Evolutionary conservation across 2,113 vertebrate species (phyloP).

Genomic region (Macrotus californicus): DNA sequence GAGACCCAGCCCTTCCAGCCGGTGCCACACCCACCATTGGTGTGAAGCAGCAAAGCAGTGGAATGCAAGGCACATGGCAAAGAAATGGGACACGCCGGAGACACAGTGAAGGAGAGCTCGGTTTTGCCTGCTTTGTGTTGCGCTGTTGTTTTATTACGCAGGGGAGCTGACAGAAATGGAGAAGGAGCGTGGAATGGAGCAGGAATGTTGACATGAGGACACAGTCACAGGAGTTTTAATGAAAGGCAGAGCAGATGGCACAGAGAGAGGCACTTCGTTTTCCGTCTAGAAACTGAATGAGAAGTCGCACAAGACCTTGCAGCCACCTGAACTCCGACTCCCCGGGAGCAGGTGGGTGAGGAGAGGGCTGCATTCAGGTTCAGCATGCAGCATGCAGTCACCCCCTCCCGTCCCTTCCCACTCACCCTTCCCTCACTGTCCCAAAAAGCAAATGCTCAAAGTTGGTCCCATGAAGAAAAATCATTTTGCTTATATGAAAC

Average conservation of each 20-base stretch:
- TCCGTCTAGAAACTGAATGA: background rate
- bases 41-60: conserved; percentile 34
- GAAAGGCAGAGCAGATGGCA: background rate
- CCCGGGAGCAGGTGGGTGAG: background rate
- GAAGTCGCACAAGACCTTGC: background rate
- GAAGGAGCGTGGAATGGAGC: conserved; percentile 36
- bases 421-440: background rate
- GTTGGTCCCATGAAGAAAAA: background rate
- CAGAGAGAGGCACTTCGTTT: background rate
- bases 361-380: background rate
- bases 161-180: background rate
- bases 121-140: conserved; percentile 19
- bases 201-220: background rate
- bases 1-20: background rate
- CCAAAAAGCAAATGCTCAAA: background rate
- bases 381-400: background rate
- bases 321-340: background rate
- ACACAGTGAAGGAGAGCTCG: background rate
- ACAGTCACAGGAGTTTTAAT: background rate
- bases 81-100: conserved; percentile 46
- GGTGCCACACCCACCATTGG: background rate
- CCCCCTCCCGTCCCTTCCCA: no score
- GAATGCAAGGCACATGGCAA: background rate
- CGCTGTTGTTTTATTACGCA: conserved; percentile 69
- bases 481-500: background rate